These are phyloP conservation scores for Drosophila sulfurigaster DNA, from an alignment of 1,140 invertebrate species.

Conservation along the genomic window DNA sequence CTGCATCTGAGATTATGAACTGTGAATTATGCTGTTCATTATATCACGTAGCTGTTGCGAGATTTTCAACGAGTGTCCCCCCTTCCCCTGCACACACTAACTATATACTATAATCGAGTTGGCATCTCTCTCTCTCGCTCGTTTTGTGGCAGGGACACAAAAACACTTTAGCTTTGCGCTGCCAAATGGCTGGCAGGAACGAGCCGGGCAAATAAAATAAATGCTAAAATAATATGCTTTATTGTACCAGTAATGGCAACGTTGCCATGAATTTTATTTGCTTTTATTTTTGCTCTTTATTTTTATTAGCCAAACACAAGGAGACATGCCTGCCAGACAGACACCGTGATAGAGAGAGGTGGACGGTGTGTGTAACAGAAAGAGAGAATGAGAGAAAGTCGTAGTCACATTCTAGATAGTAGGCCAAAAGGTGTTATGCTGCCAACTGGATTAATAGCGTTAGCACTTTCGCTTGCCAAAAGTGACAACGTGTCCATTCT, in stretches of 20 bases:
- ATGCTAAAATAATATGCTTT: slow-evolving; percentile 75
- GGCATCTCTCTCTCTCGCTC: not conserved
- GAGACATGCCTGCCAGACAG: slow-evolving; percentile 5
- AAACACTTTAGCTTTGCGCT: slow-evolving; percentile 54
- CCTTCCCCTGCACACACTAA: too few species aligned
- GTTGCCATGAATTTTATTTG: slow-evolving; percentile 67
- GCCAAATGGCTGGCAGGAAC: slow-evolving; percentile 57
- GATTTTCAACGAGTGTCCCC: slow-evolving; percentile 27
- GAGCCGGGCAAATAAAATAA: slow-evolving; percentile 58
- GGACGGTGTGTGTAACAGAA: not conserved
- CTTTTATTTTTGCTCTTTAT: slow-evolving; percentile 65
- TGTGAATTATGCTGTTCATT: slow-evolving; percentile 30
- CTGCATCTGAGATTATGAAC: slow-evolving; percentile 35
- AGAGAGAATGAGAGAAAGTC: not conserved
- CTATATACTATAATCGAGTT: not conserved
- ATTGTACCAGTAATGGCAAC: slow-evolving; percentile 47
- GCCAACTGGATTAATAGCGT: slow-evolving; percentile 29
- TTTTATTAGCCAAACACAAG: slow-evolving; percentile 55
- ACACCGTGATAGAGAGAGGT: not conserved
- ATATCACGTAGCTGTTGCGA: slow-evolving; percentile 63
- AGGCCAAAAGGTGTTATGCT: slow-evolving; percentile 27
- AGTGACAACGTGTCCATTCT: slow-evolving; percentile 15
- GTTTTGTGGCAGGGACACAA: slow-evolving; percentile 20
- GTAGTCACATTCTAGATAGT: not conserved
- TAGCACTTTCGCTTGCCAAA: slow-evolving; percentile 29